These are phyloP conservation scores for Poecilia velifera DNA, from an alignment of 2,797 vertebrate genomes.

Conservation along the genomic window DNA sequence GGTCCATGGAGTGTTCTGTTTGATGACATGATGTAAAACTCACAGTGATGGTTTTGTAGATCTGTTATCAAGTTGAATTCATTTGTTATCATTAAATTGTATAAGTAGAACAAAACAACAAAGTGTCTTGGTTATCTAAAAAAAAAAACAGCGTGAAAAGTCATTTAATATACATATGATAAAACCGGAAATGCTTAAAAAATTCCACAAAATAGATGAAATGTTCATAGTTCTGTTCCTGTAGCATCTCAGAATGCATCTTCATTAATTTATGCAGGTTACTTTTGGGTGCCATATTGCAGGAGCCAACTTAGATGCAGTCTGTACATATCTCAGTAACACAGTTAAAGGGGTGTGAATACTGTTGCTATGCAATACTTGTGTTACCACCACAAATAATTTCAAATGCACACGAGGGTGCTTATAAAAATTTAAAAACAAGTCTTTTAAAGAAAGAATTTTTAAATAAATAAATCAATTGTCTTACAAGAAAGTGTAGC, in stretches of 20 bases:
- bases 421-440: neutral
- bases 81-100: neutral
- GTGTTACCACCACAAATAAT: neutral
- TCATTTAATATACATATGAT: neutral
- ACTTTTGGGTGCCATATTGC: neutral
- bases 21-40: slow-evolving; percentile 1
- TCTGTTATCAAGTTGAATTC: neutral
- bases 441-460: neutral
- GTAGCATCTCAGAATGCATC: neutral
- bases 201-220: neutral
- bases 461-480: neutral
- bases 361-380: neutral
- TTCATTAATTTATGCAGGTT: neutral
- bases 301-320: neutral
- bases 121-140: neutral
- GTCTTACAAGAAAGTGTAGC: neutral
- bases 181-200: neutral
- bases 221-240: neutral
- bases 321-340: neutral
- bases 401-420: neutral
- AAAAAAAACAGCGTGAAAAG: neutral
- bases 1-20: neutral
- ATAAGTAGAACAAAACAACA: neutral
- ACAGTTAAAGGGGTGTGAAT: neutral
- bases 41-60: neutral